Evolutionary conservation across 2,888 invertebrate genomes (phyloP), one percentile per base, ranked within the genome.

Genomic region (Drosophila mulleri): DNA sequence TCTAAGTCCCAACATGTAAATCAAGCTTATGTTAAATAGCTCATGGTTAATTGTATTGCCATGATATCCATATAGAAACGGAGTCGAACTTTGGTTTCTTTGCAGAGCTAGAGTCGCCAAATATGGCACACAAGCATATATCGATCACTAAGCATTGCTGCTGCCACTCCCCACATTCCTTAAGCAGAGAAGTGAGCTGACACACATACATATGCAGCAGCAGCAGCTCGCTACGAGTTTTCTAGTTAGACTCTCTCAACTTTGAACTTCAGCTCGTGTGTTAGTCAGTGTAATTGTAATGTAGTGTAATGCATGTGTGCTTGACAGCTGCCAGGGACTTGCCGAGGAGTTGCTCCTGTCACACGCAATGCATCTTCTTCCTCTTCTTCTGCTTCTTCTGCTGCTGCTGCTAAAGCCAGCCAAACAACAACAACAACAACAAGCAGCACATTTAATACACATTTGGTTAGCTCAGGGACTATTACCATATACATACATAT

Each of bases 261-360:
- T 48, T 48, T 59, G 18, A 29, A n/a, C 29, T 26, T 29, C 16
- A 14, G 18, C n/a, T n/a, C n/a, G 6, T 18, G 4, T 75, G 80
- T 58, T 50, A 56, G 7, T 0, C 20, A 67, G 77, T 77, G 77
- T 80, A 62, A 58, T 20, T 41, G 62, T 60, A 63, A 57, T 78
- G 63, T 60, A 63, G 53, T 78, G 63, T 54, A 79, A 74, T 74
- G 70, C 80, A 58, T 66, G 60, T 42, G 42, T 41, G 70, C 53
- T 67, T 76, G 77, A 79, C 67, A 71, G 80, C 77, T 64, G 80
- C 76, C 77, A 71, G 57, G 65, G 53, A 80, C 53, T 80, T 62
- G 71, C 60, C 71, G 71, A 75, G 80, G 77, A 77, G 63, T 45
- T 80, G 77, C 77, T 76, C 59, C 77, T 80, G 77, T 71, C 77